Evolutionary conservation across 2,888 invertebrate species (phyloP).

Genomic region (Myopa tessellatipennis): DNA sequence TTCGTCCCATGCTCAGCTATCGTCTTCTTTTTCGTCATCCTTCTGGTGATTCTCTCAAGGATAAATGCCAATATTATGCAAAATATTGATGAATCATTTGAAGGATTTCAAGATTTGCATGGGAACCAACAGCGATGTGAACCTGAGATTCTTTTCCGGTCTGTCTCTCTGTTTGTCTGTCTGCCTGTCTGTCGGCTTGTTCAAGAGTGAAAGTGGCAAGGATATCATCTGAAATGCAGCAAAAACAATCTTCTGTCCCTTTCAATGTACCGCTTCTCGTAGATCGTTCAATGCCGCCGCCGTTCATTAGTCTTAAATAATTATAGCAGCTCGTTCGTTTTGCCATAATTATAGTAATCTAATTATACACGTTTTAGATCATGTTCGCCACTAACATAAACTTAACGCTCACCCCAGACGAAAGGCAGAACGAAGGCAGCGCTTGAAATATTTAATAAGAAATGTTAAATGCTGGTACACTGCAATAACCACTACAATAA

Average conservation of each 20-base stretch:
- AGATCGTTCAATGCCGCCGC: background rate
- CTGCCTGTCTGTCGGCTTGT: background rate
- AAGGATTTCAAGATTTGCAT: constrained; percentile 23
- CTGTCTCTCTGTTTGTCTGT: background rate
- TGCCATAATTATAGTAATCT: constrained; percentile 12
- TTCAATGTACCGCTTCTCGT: background rate
- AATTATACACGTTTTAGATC: constrained; percentile 25
- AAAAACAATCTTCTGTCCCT: background rate
- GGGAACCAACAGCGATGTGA: background rate
- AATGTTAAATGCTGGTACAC: background rate
- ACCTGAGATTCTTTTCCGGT: background rate
- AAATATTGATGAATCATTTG: constrained; percentile 32
- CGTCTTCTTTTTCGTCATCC: constrained; percentile 44
- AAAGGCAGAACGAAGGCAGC: background rate
- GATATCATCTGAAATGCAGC: background rate
- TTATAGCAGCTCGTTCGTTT: background rate
- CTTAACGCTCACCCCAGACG: constrained; percentile 13
- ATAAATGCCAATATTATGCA: constrained; percentile 31
- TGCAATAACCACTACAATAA: background rate
- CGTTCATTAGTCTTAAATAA: background rate
- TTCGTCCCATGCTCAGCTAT: constrained; percentile 11
- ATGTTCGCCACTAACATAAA: constrained; percentile 33
- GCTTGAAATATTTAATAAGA: too few species aligned
- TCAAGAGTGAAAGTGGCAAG: background rate
- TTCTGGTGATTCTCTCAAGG: constrained; percentile 26